A percentile compares a stretch with the other conserved stretches of the same genome.
Conservation (phyloP, 2,797 vertebrate genomes). For the Pangasius mekongensis region DNA sequence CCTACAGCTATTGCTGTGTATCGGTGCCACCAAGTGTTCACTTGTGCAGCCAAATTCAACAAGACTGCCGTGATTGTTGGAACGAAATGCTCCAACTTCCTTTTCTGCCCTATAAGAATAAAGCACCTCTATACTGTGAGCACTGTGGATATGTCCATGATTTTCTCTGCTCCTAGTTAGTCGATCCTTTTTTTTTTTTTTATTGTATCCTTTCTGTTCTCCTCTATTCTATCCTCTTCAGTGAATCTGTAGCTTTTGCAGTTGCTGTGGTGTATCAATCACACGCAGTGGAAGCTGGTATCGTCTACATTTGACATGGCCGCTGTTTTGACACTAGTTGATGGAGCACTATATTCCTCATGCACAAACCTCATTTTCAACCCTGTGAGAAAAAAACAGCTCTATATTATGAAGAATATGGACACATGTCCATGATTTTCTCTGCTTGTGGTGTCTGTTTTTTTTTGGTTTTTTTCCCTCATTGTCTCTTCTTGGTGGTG, state of each 20-base stretch:
- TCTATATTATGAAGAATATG: slow-evolving; percentile 28
- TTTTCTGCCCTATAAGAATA: background rate
- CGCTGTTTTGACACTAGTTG: slow-evolving; percentile 17
- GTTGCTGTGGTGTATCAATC: background rate
- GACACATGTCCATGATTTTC: slow-evolving; percentile 50
- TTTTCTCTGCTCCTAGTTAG: background rate
- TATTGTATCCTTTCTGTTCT: background rate
- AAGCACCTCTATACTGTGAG: background rate
- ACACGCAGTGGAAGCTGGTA: background rate
- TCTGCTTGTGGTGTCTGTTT: slow-evolving; percentile 28
- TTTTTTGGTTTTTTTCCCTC: background rate
- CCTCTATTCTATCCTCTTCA: background rate
- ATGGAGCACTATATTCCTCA: slow-evolving; percentile 47
- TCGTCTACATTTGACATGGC: background rate
- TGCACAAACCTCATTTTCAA: slow-evolving; percentile 31
- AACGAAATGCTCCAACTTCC: background rate
- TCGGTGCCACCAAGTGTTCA: slow-evolving; percentile 8
- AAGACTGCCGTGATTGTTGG: background rate
- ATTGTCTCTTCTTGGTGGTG: slow-evolving; percentile 47
- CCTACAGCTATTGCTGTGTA: background rate
- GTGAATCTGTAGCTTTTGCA: background rate
- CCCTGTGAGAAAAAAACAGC: slow-evolving; percentile 20
- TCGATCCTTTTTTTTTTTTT: background rate
- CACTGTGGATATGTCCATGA: background rate
- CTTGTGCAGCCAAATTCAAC: background rate